Evolutionary conservation across 2,113 vertebrate genomes (phyloP), one percentile per base, ranked within the genome.

Genomic region (Sorex fumeus): DNA sequence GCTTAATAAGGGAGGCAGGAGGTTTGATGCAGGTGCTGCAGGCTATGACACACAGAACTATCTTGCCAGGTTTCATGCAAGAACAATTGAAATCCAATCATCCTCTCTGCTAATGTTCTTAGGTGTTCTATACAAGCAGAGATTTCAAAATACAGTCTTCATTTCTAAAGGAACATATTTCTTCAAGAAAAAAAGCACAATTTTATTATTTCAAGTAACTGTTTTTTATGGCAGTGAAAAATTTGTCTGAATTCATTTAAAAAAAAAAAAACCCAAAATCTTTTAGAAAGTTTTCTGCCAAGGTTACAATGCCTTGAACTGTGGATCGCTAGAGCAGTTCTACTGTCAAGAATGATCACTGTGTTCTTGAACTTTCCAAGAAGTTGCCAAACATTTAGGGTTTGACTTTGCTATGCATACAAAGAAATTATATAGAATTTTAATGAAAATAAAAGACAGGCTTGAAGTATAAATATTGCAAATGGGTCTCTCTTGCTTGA

Each of bases 1-100:
- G 92, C 96, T 97, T 98, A 97, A 97, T 97, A 94, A 91, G 92
- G 95, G 77, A 89, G 93, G 98, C 96, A 96, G 95, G 64, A 97
- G 92, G 96, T 83, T 43, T 10, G 89, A 84, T 88, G 85, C 75
- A 93, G 75, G 92, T 32, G 78, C 93, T 89, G 77, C 88, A 76
- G 96, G 97, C 97, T 82, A 93, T 43, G 93, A 96, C 93, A 67
- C 85, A 28, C 53, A 85, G 88, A 96, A 53, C 64, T 62, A 19
- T 74, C 74, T n/a, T 0, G 15, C 80, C 78, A 78, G 84, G 81
- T 82, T 92, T 69, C 32, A 94, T 87, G 86, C 34, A 6, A 88
- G 6, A 71, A 88, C 95, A 95, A 94, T 34, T 84, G 83, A 94
- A 96, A 96, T 76, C 50, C 69, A 96, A 95, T 92, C 91, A 53